Evolutionary conservation across 2,797 vertebrate genomes (phyloP).

Genomic region (Pangasius macronema): DNA sequence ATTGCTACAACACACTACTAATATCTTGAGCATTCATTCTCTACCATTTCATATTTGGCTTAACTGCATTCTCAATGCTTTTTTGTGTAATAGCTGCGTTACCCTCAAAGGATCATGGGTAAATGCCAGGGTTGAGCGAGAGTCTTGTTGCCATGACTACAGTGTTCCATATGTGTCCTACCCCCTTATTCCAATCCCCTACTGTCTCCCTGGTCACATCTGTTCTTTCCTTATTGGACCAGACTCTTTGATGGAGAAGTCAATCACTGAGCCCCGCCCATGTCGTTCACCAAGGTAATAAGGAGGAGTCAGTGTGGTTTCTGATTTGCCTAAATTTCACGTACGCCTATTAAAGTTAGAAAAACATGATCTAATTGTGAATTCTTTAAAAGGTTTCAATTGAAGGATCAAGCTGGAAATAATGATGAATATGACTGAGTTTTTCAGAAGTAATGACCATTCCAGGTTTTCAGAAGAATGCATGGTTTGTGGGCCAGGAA

Average conservation of each 20-base stretch:
- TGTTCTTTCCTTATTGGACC: constrained; percentile 43
- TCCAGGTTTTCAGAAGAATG: background rate
- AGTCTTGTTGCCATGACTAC: constrained; percentile 49
- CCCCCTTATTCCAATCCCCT: constrained; percentile 26
- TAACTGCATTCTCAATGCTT: background rate
- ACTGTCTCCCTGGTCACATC: background rate
- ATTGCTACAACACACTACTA: constrained; percentile 18
- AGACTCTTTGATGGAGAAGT: constrained; percentile 47
- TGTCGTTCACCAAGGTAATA: constrained; percentile 7
- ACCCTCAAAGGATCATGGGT: constrained; percentile 41
- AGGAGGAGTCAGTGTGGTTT: constrained; percentile 39
- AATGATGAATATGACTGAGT: background rate
- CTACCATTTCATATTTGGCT: constrained; percentile 10
- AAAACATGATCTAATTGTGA: background rate
- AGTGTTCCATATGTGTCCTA: constrained; percentile 27
- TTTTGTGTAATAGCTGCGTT: constrained; percentile 17
- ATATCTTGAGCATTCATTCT: background rate
- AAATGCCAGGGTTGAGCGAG: constrained; percentile 46
- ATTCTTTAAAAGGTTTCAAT: background rate
- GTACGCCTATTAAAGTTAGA: background rate
- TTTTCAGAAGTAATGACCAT: background rate
- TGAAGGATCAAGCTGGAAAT: background rate
- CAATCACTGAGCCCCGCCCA: constrained; percentile 21
- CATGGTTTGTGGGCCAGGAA: background rate
- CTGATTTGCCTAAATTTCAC: constrained; percentile 33